Evolutionary conservation across 2,113 vertebrate species (phyloP).

Genomic region (Gracilinanus agilis): DNA sequence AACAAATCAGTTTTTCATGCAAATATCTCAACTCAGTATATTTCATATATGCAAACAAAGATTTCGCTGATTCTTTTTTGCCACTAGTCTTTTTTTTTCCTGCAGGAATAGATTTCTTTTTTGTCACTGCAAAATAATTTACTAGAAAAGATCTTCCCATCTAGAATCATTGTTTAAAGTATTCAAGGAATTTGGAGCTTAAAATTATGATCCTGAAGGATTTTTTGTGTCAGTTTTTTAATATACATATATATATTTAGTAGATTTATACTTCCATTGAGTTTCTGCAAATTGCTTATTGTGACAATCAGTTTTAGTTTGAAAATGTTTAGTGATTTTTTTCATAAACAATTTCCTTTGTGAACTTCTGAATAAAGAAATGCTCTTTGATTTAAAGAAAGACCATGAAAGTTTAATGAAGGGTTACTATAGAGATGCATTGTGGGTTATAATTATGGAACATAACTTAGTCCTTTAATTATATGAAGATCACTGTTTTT

Average conservation of each 20-base stretch:
- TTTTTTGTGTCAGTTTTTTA: neutral
- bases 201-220: neutral
- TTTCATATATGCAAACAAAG: neutral
- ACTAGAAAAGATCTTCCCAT: constrained; percentile 12
- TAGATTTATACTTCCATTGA: neutral
- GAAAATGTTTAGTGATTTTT: neutral
- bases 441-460: neutral
- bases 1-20: constrained; percentile 24
- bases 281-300: neutral
- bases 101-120: neutral
- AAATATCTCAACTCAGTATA: neutral
- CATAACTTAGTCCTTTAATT: neutral
- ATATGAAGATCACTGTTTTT: neutral
- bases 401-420: neutral
- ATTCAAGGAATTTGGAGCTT: neutral
- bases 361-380: neutral
- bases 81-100: neutral
- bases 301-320: constrained; percentile 17
- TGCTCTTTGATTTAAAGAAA: constrained; percentile 20
- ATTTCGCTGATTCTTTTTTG: neutral
- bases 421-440: neutral
- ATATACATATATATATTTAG: accelerated
- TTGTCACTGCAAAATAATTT: neutral
- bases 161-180: constrained; percentile 30
- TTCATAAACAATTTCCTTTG: neutral